Conservation (phyloP, 2,888 invertebrate genomes). For the Venustoraphidia nigricollis region DNA sequence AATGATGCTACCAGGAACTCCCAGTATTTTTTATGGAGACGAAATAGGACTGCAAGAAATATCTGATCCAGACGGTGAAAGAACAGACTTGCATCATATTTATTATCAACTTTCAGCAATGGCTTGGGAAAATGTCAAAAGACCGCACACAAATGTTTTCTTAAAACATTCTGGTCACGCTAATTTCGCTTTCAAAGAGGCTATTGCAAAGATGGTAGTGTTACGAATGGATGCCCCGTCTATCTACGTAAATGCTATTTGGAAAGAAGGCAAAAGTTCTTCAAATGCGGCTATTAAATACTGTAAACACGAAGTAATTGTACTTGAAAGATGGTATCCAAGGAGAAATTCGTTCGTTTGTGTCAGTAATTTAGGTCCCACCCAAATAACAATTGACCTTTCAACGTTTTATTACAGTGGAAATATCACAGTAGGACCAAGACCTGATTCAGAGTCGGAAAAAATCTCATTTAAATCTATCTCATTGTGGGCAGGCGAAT, state of each 20-base stretch:
- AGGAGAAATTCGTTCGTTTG: slow-evolving; percentile 61
- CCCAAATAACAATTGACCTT: slow-evolving; percentile 47
- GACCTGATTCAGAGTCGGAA: slow-evolving; percentile 23
- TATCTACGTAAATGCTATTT: slow-evolving; percentile 54
- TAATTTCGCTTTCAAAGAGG: slow-evolving; percentile 35
- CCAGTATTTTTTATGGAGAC: slow-evolving; percentile 82
- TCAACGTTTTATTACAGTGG: slow-evolving; percentile 66
- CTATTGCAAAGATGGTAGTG: slow-evolving; percentile 40
- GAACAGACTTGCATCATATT: slow-evolving; percentile 40
- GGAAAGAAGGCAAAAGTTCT: slow-evolving; percentile 43
- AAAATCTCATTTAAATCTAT: slow-evolving; percentile 37
- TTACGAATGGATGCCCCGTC: slow-evolving; percentile 49
- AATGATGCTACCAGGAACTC: slow-evolving; percentile 72
- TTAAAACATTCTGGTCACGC: slow-evolving; percentile 17
- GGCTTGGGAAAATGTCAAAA: slow-evolving; percentile 35
- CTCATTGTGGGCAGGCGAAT: slow-evolving; percentile 40
- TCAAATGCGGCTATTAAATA: slow-evolving; percentile 55
- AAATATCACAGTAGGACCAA: slow-evolving; percentile 36
- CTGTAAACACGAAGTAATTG: slow-evolving; percentile 41
- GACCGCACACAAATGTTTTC: slow-evolving; percentile 11
- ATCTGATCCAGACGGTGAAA: slow-evolving; percentile 38
- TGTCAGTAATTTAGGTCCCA: slow-evolving; percentile 53
- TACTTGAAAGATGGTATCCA: slow-evolving; percentile 67
- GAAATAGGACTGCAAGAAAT: slow-evolving; percentile 60
- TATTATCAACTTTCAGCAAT: slow-evolving; percentile 53